A percentile compares a stretch with the other conserved stretches of the same genome.
These are phyloP conservation scores for Apotomis capreana DNA, from an alignment of 2,888 invertebrate species.

Conservation along the genomic window DNA sequence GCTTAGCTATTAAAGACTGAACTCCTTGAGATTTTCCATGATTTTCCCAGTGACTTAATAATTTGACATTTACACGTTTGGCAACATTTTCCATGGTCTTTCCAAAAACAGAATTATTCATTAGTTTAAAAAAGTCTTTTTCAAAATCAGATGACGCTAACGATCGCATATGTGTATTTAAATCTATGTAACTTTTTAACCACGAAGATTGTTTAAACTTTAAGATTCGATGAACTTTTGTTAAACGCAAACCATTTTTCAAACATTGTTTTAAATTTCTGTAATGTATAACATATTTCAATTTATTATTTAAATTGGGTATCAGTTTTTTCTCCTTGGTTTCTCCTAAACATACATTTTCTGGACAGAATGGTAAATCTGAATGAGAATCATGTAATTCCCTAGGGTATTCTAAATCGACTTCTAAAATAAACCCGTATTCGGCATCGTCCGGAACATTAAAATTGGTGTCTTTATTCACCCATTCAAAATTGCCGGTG, in stretches of 20 bases:
- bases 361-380: constrained; percentile 40
- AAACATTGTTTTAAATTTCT: constrained; percentile 36
- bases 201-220: constrained; percentile 16
- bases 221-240: no score
- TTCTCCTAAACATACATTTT: no score
- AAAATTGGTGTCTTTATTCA: constrained; percentile 1
- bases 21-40: not conserved
- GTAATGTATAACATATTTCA: constrained; percentile 39
- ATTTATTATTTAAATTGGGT: constrained; percentile 33
- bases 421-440: constrained; percentile 39
- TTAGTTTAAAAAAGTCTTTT: constrained; percentile 36
- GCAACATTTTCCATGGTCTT: constrained; percentile 36
- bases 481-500: not conserved
- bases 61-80: constrained; percentile 22
- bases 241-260: constrained; percentile 18
- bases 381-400: constrained; percentile 36
- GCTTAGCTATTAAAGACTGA: not conserved
- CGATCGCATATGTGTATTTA: constrained; percentile 18
- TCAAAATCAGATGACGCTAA: constrained; percentile 9
- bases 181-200: constrained; percentile 38
- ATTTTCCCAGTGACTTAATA: not conserved
- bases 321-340: no score
- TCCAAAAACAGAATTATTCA: constrained; percentile 27
- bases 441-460: constrained; percentile 19
- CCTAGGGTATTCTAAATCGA: constrained; percentile 40